Evolutionary conservation across 1,140 invertebrate genomes (phyloP).

Genomic region (Colletes latitarsis): DNA sequence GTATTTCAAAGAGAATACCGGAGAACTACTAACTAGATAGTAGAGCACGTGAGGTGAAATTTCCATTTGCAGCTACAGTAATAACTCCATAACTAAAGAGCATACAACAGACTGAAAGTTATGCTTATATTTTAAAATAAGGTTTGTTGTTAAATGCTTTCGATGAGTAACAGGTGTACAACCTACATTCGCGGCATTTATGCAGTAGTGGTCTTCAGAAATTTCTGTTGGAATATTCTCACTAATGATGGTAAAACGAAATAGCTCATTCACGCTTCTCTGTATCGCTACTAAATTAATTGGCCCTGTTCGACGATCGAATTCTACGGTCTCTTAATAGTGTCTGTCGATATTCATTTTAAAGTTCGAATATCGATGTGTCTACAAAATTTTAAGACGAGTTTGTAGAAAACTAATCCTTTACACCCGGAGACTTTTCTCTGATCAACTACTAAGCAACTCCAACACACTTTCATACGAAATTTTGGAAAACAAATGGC

Average conservation of each 20-base stretch:
- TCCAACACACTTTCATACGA: too few species aligned
- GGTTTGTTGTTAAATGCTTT: slow-evolving; percentile 37
- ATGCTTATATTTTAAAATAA: slow-evolving; percentile 48
- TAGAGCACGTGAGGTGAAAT: slow-evolving; percentile 3
- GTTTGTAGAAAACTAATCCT: too few species aligned
- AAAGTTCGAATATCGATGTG: background rate
- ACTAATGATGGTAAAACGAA: background rate
- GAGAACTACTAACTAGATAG: background rate
- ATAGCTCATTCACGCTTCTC: background rate
- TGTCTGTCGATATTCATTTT: background rate
- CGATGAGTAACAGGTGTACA: slow-evolving; percentile 42
- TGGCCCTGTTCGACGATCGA: background rate
- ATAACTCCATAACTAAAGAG: slow-evolving; percentile 3
- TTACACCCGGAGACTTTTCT: too few species aligned
- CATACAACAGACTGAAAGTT: slow-evolving; percentile 5
- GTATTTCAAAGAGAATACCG: background rate
- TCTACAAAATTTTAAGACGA: too few species aligned
- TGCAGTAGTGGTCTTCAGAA: slow-evolving; percentile 42
- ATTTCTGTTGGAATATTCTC: slow-evolving; percentile 32
- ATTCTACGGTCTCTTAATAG: background rate
- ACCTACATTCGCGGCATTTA: slow-evolving; percentile 38
- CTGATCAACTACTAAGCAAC: too few species aligned
- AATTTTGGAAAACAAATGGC: too few species aligned
- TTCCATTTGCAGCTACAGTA: background rate
- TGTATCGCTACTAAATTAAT: background rate